These are phyloP conservation scores for Corythaeola cristata DNA, from an alignment of 2,113 vertebrate species.

Conservation along the genomic window DNA sequence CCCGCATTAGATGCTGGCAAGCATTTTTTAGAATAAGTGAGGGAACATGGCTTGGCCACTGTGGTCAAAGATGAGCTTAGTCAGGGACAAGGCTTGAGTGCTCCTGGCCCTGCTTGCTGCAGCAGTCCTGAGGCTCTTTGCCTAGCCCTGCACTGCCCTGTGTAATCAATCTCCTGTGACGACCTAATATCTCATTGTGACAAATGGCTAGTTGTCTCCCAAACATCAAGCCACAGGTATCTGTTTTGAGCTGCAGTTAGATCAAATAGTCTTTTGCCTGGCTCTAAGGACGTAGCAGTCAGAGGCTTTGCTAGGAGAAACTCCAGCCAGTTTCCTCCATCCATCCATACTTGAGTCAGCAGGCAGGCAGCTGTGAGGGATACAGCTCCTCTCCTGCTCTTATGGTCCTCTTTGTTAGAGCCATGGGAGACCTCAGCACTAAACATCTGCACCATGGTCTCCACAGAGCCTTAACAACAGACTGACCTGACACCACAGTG, in stretches of 20 bases:
- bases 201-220: background rate
- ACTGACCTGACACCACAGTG: background rate
- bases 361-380: background rate
- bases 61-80: background rate
- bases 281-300: background rate
- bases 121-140: background rate
- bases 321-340: background rate
- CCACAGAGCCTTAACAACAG: background rate
- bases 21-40: background rate
- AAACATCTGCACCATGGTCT: background rate
- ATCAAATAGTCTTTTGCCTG: background rate
- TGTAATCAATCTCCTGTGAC: background rate
- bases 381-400: background rate
- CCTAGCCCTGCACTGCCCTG: background rate
- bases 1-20: background rate
- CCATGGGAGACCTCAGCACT: background rate
- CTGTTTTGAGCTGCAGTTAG: background rate
- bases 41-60: background rate
- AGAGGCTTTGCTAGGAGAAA: background rate
- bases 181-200: background rate
- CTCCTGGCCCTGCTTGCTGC: background rate
- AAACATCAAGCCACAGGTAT: background rate
- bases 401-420: background rate
- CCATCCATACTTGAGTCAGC: background rate
- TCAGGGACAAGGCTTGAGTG: background rate